Percentiles rank a stretch among this genome's conserved stretches.
These are phyloP conservation scores for Stegodyphus mimosarum DNA, from an alignment of 1,140 invertebrate genomes.

Conservation along the genomic window DNA sequence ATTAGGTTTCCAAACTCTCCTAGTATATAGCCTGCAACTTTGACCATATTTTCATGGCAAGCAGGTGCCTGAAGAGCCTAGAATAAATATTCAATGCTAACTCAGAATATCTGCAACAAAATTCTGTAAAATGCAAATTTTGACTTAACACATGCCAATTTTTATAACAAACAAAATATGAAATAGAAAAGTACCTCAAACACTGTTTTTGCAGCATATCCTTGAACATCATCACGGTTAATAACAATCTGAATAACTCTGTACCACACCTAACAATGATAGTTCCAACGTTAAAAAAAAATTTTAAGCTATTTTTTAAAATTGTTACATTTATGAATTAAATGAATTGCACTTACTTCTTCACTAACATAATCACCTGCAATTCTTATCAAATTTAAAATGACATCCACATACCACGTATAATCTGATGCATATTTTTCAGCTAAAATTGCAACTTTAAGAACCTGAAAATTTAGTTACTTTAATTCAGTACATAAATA, in stretches of 20 bases:
- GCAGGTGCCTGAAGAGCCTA: constrained; percentile 95
- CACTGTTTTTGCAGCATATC: constrained; percentile 99
- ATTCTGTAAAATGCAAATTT: neutral
- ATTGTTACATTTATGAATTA: neutral
- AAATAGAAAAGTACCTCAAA: constrained; percentile 80
- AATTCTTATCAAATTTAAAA: constrained; percentile 98
- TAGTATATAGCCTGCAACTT: constrained; percentile 99
- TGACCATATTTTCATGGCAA: constrained; percentile 99
- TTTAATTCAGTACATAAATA: neutral
- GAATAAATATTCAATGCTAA: constrained; percentile 24
- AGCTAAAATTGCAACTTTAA: constrained; percentile 99
- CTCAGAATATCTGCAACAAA: neutral
- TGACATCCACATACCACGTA: constrained; percentile 99
- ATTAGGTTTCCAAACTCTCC: constrained; percentile 99
- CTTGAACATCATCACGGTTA: constrained; percentile 98
- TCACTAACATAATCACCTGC: constrained; percentile 98
- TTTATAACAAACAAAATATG: neutral
- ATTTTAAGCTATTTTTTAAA: neutral
- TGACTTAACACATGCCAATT: neutral
- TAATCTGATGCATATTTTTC: constrained; percentile 99
- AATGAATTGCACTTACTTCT: constrained; percentile 68
- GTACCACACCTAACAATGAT: constrained; percentile 94
- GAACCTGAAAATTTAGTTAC: constrained; percentile 68
- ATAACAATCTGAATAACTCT: constrained; percentile 99
- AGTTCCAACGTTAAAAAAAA: neutral